Conservation (phyloP, 2,113 vertebrate species). For the Petrocephalus microphthalmus region DNA sequence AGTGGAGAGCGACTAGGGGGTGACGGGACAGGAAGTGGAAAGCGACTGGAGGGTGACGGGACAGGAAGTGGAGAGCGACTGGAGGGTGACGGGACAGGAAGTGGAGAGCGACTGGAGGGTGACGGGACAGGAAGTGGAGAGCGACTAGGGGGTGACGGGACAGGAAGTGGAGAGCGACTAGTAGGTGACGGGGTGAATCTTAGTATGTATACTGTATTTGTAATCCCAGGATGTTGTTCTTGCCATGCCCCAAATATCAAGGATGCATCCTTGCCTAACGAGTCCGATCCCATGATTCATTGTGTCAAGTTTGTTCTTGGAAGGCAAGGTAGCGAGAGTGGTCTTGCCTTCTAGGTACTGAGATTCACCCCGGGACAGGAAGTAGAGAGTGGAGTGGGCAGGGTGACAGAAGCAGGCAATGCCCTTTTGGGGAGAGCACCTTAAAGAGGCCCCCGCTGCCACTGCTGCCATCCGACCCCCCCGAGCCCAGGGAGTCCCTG, state of each 20-base stretch:
- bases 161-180: not conserved
- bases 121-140: too few species aligned
- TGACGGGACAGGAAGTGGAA: not conserved
- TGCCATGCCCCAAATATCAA: too few species aligned
- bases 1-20: not conserved
- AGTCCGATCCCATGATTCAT: too few species aligned
- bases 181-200: not conserved
- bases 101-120: too few species aligned
- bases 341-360: too few species aligned
- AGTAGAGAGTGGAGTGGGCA: not conserved
- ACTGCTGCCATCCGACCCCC: constrained; percentile 55
- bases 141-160: not conserved
- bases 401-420: not conserved
- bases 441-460: constrained; percentile 58
- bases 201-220: too few species aligned
- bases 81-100: too few species aligned
- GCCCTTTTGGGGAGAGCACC: constrained; percentile 41
- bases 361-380: not conserved
- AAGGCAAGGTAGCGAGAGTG: too few species aligned
- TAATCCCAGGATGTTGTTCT: too few species aligned
- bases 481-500: constrained; percentile 53
- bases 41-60: not conserved
- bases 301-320: too few species aligned
- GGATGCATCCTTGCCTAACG: too few species aligned
- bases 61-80: not conserved